These are phyloP conservation scores for Gymnogyps californianus DNA, from an alignment of 2,113 vertebrate species.

Conservation along the genomic window DNA sequence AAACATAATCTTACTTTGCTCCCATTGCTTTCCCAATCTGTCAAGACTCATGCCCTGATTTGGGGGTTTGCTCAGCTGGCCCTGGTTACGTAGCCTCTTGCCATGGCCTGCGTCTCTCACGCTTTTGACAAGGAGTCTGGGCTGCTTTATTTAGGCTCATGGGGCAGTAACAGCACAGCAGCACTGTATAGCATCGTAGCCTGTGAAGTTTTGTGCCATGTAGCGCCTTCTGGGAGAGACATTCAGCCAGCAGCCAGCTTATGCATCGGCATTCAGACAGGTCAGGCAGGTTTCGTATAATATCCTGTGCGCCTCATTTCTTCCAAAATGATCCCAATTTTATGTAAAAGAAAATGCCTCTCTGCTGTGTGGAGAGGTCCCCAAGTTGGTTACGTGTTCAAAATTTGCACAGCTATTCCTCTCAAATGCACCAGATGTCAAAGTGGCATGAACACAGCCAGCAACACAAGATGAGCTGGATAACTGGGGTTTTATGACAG, in stretches of 20 bases:
- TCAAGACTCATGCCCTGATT: background rate
- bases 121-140: background rate
- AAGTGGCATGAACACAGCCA: background rate
- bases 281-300: background rate
- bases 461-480: background rate
- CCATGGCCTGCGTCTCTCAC: background rate
- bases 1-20: background rate
- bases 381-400: background rate
- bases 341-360: background rate
- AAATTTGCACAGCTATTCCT: background rate
- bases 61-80: background rate
- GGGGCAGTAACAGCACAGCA: background rate
- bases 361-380: background rate
- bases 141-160: background rate
- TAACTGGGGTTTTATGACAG: background rate
- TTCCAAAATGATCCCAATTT: background rate
- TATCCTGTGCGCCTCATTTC: background rate
- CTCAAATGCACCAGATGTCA: constrained; percentile 10
- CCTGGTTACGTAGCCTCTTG: background rate
- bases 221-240: rapidly evolving
- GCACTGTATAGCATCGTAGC: rapidly evolving
- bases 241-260: background rate
- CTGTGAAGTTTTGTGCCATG: rapidly evolving
- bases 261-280: background rate
- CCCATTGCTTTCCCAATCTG: background rate